Base-by-base conservation (phyloP, 2,888 invertebrate species). In the Anagyrus pseudococci region DNA sequence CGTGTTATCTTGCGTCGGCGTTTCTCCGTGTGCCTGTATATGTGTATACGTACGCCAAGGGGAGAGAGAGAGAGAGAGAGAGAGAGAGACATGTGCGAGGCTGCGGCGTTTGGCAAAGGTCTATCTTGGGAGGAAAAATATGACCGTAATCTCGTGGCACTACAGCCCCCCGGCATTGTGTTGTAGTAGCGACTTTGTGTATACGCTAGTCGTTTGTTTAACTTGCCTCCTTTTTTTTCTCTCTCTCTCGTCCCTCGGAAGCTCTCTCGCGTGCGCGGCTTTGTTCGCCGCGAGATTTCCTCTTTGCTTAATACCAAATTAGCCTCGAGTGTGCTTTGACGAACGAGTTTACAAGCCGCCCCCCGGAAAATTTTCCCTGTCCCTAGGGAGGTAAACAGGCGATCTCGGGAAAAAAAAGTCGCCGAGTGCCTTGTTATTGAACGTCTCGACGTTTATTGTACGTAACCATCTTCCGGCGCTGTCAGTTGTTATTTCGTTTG, bases 101-200 rank as follows among this genome's bases (percentile, higher is more conserved):
- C n/a, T n/a, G n/a, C 4, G 19, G 29, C 50, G 53, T 62, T 62
- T 62, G 62, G 57, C 62, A 53, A 58, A 53, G 57, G 44, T 52
- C 56, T 62, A 57, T 62, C 62, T 62, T 48, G 26, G 53, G 4
- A 20, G 25, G 41, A 54, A 60, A 53, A 54, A 41, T 58, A 58
- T 53, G 33, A 33, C 48, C 48, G 47, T 53, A 58, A 62, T 62
- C 47, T 62, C 53, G n/a, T n/a, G n/a, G n/a, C n/a, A n/a, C n/a
- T n/a, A n/a, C n/a, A n/a, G n/a, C n/a, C n/a, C 47, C 26, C 8
- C 6, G 47, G 33, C 41, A 17, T 19, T 44, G 13, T 44, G 44
- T 44, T 20, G 19, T 1, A 22, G 8, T 44, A 7, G 29, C 44
- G 44, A 13, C 17, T 10, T 4, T 8, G 33, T 19, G 53, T 29